Percentiles rank a stretch among this genome's conserved stretches.
These are phyloP conservation scores for Gallinago media DNA, from an alignment of 2,113 vertebrate genomes.

Conservation along the genomic window DNA sequence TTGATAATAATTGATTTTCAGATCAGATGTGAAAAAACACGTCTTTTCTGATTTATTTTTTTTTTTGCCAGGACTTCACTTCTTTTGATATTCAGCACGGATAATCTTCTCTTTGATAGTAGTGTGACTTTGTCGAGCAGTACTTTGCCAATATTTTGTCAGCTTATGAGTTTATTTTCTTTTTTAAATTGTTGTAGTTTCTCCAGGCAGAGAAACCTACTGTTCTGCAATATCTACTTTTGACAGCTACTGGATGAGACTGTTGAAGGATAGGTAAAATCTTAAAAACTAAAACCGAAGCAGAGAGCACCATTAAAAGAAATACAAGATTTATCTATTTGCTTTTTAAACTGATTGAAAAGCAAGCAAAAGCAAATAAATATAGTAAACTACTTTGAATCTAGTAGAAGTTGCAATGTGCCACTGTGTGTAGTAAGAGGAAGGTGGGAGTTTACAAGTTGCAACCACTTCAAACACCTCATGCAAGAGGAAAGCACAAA, in stretches of 20 bases:
- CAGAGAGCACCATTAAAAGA: background rate
- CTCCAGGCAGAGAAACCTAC: background rate
- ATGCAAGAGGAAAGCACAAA: no score
- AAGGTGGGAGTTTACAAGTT: no score
- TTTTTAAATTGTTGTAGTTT: background rate
- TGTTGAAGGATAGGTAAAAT: background rate
- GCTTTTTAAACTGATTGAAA: background rate
- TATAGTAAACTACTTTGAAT: background rate
- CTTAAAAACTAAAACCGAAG: background rate
- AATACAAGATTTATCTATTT: background rate
- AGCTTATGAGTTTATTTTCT: background rate
- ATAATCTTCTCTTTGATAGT: background rate
- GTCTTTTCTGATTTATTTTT: background rate
- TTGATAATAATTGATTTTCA: background rate
- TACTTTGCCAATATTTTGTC: background rate
- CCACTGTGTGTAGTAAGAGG: background rate
- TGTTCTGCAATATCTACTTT: background rate
- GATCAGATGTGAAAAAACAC: background rate
- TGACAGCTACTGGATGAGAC: background rate
- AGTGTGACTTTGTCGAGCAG: background rate
- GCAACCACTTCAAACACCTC: no score
- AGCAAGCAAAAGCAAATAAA: background rate
- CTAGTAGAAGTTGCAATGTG: background rate
- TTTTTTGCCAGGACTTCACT: background rate
- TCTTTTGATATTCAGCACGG: background rate